Evolutionary conservation across 2,797 vertebrate genomes (phyloP), one percentile per base, ranked within the genome.

Genomic region (Lepilemur ruficaudatus): DNA sequence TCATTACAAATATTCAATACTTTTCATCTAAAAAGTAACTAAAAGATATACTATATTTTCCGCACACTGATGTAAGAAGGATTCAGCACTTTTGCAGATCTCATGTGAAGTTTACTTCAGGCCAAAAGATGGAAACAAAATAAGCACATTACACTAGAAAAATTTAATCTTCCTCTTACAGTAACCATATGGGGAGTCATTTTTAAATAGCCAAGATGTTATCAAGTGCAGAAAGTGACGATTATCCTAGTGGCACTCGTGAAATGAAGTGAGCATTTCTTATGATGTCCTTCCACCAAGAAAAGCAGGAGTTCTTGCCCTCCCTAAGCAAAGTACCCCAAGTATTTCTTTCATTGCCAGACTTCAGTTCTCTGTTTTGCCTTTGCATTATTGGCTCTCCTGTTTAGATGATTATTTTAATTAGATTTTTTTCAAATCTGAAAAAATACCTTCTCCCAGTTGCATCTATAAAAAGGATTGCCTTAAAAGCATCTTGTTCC

Each of bases 401-500:
- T 52, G 9, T 92, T 81, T 87, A 85, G 32, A 63, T 46, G 69
- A 75, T 65, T 17, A 3, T 80, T 89, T 76, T 92, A 82, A 52
- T 61, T 86, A 43, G 43, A 43, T 59, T 43, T 65, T 93, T 63
- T 50, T 63, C 41, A 41, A 69, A 73, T 76, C 59, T 43, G 46
- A 91, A 69, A 92, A 73, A 63, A 41, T 55, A 23, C 35, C 20
- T 75, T 48, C 41, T 95, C 46, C 63, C 63, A 69, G 35, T 48
- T 82, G 22, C n/a, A 0, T 67, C 28, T 89, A 14, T 96, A 73
- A 84, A 97, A 96, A 91, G 87, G 67, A 72, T 89, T 78, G 72
- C 52, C 97, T 91, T 61, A 50, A 87, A 97, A 79, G 67, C 4
- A 50, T 97, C 41, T 35, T 93, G 1, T 83, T 92, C 72, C 94